phyloP scores from a whole-genome alignment of 1,140 invertebrate species.

The Drosophila virilis region DNA sequence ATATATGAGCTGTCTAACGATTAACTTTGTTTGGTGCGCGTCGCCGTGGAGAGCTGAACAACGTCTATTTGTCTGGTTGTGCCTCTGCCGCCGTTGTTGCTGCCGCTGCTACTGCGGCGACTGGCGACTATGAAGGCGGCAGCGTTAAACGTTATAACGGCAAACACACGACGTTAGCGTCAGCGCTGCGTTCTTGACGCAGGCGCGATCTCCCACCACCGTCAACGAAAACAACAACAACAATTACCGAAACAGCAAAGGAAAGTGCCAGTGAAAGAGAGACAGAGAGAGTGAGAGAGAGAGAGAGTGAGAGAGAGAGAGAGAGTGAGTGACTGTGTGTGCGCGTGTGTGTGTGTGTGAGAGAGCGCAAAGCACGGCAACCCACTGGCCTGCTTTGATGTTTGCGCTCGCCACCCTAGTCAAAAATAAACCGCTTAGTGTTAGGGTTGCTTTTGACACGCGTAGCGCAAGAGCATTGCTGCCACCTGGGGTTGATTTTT shows the following conservation, averaged over 20 bases:
- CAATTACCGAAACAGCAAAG: not conserved
- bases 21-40: constrained; percentile 64
- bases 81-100: constrained; percentile 39
- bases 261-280: constrained; percentile 11
- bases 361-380: constrained; percentile 14
- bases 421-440: constrained; percentile 28
- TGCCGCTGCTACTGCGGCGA: constrained; percentile 12
- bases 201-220: constrained; percentile 62
- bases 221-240: constrained; percentile 2
- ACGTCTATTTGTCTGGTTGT: constrained; percentile 68
- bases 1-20: constrained; percentile 32
- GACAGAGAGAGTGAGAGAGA: constrained; percentile 4
- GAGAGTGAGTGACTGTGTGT: not conserved
- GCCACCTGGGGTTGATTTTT: constrained; percentile 52
- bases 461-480: not conserved
- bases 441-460: constrained; percentile 29
- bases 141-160: constrained; percentile 12
- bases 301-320: constrained; percentile 1
- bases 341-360: not conserved
- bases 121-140: constrained; percentile 8
- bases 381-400: constrained; percentile 20
- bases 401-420: constrained; percentile 36
- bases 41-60: constrained; percentile 76
- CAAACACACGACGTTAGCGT: constrained; percentile 16
- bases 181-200: constrained; percentile 60